A percentile compares a stretch with the other conserved stretches of the same genome.
Evolutionary conservation across 2,888 invertebrate species (phyloP).

Genomic region (Oscheius sp.): DNA sequence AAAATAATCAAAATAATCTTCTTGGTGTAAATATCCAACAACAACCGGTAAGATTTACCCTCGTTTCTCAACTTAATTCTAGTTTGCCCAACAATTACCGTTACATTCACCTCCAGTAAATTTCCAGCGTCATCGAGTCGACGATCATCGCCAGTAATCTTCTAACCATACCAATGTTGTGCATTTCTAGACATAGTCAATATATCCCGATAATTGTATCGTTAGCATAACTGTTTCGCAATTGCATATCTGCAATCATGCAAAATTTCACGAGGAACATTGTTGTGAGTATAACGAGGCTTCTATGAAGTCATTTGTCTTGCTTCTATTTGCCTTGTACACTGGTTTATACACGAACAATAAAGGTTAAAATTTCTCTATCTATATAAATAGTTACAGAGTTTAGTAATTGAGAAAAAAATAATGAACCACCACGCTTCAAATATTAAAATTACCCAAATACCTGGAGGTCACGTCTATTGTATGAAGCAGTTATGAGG

Average conservation of each 20-base stretch:
- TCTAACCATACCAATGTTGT: neutral
- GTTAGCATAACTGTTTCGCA: conserved; percentile 9
- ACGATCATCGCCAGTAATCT: neutral
- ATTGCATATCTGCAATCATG: conserved; percentile 16
- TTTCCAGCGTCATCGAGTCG: conserved; percentile 36
- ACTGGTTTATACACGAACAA: conserved; percentile 20
- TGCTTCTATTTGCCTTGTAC: conserved; percentile 20
- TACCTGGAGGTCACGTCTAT: too few relatives aligned
- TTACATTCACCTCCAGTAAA: conserved; percentile 59
- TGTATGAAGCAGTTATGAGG: conserved; percentile 13
- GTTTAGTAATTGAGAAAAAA: too few relatives aligned
- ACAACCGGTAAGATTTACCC: conserved; percentile 15
- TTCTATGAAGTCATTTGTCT: conserved; percentile 11
- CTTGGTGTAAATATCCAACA: conserved; percentile 46
- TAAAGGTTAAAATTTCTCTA: too few relatives aligned
- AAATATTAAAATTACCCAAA: too few relatives aligned
- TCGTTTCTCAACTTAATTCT: conserved; percentile 8
- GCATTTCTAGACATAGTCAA: conserved; percentile 7
- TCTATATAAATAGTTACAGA: too few relatives aligned
- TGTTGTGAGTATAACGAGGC: conserved; percentile 13
- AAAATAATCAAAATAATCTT: conserved; percentile 17
- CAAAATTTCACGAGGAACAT: neutral
- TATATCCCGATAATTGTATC: neutral
- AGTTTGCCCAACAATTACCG: conserved; percentile 53
- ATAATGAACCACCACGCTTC: too few relatives aligned